Percentiles rank a stretch among this genome's conserved stretches.
These are phyloP conservation scores for Eupithecia exiguata DNA, from an alignment of 2,888 invertebrate species.

Conservation along the genomic window DNA sequence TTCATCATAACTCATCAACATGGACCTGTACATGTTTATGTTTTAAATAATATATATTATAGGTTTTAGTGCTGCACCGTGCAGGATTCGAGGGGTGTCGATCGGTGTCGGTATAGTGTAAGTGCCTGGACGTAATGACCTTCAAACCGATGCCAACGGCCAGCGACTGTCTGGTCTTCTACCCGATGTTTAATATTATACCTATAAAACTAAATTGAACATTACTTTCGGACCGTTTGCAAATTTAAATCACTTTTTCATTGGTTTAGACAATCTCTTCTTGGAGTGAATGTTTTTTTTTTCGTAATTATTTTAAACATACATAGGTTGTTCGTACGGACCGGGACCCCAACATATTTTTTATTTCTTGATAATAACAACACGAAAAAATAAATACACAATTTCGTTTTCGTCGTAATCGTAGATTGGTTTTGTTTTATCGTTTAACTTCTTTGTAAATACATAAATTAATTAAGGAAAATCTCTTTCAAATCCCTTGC, in stretches of 20 bases:
- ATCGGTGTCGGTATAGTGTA: background rate
- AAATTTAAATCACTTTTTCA: slow-evolving; percentile 8
- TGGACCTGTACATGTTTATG: background rate
- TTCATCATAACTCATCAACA: background rate
- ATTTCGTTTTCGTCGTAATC: background rate
- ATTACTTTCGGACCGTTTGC: slow-evolving; percentile 18
- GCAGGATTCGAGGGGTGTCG: background rate
- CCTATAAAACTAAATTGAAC: slow-evolving; percentile 20
- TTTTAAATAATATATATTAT: background rate
- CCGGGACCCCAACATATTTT: background rate
- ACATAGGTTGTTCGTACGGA: background rate
- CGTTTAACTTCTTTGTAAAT: background rate
- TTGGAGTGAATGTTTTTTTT: background rate
- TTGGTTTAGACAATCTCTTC: background rate
- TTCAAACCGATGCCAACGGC: slow-evolving; percentile 48
- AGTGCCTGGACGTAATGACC: slow-evolving; percentile 37
- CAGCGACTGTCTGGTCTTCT: slow-evolving; percentile 49
- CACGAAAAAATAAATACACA: background rate
- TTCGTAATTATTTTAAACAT: background rate
- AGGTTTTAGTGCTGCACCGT: background rate
- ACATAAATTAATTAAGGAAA: background rate
- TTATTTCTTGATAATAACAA: background rate
- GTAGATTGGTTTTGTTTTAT: background rate
- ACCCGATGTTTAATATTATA: slow-evolving; percentile 25
- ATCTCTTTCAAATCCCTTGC: background rate